Evolutionary conservation across 2,797 vertebrate genomes (phyloP), one percentile per base, ranked within the genome.

Genomic region (Trachops cirrhosus): DNA sequence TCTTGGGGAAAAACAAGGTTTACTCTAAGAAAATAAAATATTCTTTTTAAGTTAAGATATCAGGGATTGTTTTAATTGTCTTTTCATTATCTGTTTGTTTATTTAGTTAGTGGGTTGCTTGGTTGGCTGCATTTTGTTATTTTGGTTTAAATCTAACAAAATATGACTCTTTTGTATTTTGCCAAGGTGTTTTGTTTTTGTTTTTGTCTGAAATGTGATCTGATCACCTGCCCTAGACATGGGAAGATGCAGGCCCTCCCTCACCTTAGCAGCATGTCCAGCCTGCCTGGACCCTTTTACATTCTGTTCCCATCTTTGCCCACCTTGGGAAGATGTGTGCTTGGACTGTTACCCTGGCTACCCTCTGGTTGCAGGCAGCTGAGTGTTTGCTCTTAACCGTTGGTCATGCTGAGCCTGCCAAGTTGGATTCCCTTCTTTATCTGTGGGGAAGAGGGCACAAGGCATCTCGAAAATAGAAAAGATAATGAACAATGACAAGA

Each of bases 401-500:
- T 52, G 91, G 83, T 73, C 94, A 93, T 91, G 64, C 93, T 85
- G 93, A 95, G 96, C 54, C 80, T 80, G 80, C 52, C 82, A 86
- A 95, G 96, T 74, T 88, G 86, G 89, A 85, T 78, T 93, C 64
- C 80, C 54, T 95, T 89, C 83, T 90, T 93, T 87, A 78, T 93
- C 94, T 92, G 75, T 89, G 39, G 62, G 83, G 26, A 94, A 91
- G 89, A 93, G 94, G 94, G 87, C 82, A 70, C 34, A 70, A 74
- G 73, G 48, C 71, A 89, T 52, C 86, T 87, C 54, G 22, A 71
- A 95, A 44, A 93, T 41, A 91, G 91, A 91, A 88, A 96, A 93
- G 84, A 95, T 95, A 97, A 96, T 90, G 74, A 96, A 78, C 84
- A 88, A 77, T 93, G 95, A 96, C 87, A 96, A 91, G 86, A 89